phyloP scores from a whole-genome alignment of 1,140 invertebrate genomes.

The Polypedilum pembai region DNA sequence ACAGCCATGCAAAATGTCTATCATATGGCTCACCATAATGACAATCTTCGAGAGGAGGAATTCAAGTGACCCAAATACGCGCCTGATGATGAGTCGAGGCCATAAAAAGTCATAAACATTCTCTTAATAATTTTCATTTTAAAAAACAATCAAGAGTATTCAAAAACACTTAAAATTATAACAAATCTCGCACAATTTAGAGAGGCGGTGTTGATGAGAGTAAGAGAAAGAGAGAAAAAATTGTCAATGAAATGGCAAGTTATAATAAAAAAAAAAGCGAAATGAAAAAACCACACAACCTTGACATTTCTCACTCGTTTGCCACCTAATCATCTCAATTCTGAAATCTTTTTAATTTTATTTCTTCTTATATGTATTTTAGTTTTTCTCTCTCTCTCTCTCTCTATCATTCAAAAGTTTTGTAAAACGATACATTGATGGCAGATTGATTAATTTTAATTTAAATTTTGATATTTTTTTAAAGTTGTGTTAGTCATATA shows the following conservation, averaged over 20 bases:
- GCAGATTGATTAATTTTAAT: neutral
- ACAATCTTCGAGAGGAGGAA: neutral
- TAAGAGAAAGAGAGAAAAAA: neutral
- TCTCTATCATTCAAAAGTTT: neutral
- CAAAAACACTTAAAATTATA: neutral
- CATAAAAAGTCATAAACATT: neutral
- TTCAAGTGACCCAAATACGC: neutral
- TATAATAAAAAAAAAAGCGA: neutral
- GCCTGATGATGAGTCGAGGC: neutral
- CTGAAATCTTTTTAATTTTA: neutral
- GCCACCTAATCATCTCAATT: slow-evolving; percentile 16
- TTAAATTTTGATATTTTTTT: neutral
- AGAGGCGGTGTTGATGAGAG: neutral
- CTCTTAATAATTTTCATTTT: neutral
- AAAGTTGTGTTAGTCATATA: neutral
- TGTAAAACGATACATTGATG: neutral
- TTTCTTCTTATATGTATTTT: no score
- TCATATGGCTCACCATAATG: neutral
- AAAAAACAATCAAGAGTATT: neutral
- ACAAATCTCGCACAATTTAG: neutral
- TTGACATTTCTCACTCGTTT: slow-evolving; percentile 17
- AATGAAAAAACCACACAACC: slow-evolving; percentile 16
- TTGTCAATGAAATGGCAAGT: slow-evolving; percentile 17
- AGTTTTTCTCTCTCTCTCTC: neutral
- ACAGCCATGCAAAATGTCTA: slow-evolving; percentile 15